A percentile compares a stretch with the other conserved stretches of the same genome.
Evolutionary conservation across 2,888 invertebrate genomes (phyloP).

Genomic region (Drosophila demipolita): DNA sequence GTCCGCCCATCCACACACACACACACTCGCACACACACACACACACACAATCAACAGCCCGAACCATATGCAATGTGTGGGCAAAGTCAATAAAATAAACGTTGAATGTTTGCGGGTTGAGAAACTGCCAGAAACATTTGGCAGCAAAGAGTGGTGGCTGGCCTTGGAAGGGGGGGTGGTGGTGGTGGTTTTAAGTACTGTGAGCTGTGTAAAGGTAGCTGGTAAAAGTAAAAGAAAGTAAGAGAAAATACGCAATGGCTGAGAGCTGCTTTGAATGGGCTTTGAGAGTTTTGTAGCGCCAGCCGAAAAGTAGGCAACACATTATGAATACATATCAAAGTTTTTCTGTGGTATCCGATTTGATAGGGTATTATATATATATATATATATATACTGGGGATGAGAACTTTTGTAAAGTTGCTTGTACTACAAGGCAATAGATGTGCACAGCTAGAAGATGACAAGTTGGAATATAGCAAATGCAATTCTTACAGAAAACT

Average conservation of each 20-base stretch:
- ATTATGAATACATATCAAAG: constrained; percentile 68
- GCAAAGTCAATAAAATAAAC: constrained; percentile 78
- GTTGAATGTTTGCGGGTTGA: constrained; percentile 67
- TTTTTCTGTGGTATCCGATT: constrained; percentile 26
- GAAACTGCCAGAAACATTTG: constrained; percentile 18
- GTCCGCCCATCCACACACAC: constrained; percentile 40
- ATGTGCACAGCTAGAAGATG: no score
- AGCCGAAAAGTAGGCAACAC: constrained; percentile 69
- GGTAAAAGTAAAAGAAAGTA: constrained; percentile 37
- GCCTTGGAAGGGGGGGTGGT: not conserved
- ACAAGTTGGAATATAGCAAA: no score
- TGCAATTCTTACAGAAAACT: not conserved
- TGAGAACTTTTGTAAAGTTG: not conserved
- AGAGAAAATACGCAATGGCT: constrained; percentile 15
- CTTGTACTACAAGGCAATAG: not conserved
- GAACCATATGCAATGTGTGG: constrained; percentile 56
- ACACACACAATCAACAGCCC: constrained; percentile 40
- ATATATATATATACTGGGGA: not conserved
- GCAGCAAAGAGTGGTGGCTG: not conserved
- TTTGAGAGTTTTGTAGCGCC: constrained; percentile 37
- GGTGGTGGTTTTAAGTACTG: constrained; percentile 13
- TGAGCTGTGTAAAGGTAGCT: constrained; percentile 29
- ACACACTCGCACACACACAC: constrained; percentile 27
- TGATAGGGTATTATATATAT: constrained; percentile 10
- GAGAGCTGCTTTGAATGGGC: constrained; percentile 34